Evolutionary conservation across 2,888 invertebrate species (phyloP).

Genomic region (Sphecodes monilicornis): DNA sequence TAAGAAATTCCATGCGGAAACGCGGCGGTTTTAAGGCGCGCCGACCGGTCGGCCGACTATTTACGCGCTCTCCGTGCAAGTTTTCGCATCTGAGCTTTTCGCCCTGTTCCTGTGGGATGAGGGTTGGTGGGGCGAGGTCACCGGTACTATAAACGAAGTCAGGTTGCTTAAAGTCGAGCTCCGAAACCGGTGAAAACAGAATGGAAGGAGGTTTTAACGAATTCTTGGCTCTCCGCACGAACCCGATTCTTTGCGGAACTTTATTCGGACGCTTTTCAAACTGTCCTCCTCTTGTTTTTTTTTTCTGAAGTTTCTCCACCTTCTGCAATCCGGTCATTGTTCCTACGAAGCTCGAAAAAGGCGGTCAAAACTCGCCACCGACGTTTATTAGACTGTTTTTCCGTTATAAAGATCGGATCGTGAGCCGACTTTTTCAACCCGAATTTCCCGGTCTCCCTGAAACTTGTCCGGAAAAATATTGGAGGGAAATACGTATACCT

Average conservation of each 20-base stretch:
- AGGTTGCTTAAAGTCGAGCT: constrained; percentile 51
- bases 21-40: constrained; percentile 31
- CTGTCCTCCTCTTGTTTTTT: not conserved
- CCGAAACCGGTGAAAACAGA: not conserved
- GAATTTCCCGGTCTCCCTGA: not conserved
- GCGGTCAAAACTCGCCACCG: not conserved
- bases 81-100: constrained; percentile 53
- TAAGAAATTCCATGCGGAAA: constrained; percentile 57
- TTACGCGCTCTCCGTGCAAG: constrained; percentile 53
- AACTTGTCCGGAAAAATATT: not conserved
- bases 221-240: not conserved
- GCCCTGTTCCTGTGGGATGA: not conserved
- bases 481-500: not conserved
- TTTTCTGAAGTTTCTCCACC: not conserved
- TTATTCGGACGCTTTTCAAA: not conserved
- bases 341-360: not conserved
- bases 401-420: not conserved
- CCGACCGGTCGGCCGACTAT: constrained; percentile 15
- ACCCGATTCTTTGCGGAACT: not conserved
- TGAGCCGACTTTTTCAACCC: not conserved
- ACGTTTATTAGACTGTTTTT: not conserved
- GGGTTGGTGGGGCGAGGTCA: constrained; percentile 11
- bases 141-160: constrained; percentile 32
- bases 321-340: not conserved
- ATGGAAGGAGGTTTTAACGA: constrained; percentile 11